Percentiles rank a stretch among this genome's conserved stretches.
These are phyloP conservation scores for Eulemur macaco DNA, from an alignment of 2,113 vertebrate species.

Conservation along the genomic window DNA sequence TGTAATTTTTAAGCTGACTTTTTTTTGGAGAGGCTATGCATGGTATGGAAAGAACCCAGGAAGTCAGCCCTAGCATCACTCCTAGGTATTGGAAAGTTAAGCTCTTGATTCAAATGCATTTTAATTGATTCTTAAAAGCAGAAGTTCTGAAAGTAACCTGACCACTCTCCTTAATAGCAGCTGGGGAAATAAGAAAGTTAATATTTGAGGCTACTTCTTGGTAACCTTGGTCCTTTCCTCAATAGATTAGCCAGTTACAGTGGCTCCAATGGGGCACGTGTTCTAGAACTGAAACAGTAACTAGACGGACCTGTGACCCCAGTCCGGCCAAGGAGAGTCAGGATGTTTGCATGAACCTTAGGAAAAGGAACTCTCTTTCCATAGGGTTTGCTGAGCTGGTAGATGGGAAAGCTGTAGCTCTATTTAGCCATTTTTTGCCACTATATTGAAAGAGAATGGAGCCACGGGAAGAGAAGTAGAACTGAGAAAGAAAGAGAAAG, in stretches of 20 bases:
- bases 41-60: neutral
- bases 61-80: neutral
- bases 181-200: neutral
- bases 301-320: neutral
- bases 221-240: neutral
- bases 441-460: neutral
- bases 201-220: neutral
- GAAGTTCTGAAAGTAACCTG: neutral
- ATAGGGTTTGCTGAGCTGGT: neutral
- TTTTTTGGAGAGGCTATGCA: neutral
- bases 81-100: neutral
- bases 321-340: neutral
- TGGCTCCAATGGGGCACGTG: too few species aligned
- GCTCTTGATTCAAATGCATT: neutral
- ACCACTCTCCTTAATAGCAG: neutral
- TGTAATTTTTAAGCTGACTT: neutral
- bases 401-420: neutral
- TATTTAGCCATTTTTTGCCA: neutral
- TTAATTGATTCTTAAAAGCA: neutral
- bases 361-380: neutral
- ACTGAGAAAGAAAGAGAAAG: neutral
- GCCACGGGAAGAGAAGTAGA: neutral
- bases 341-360: neutral
- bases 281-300: neutral
- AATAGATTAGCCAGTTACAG: neutral